Evolutionary conservation across 2,888 invertebrate species (phyloP), one percentile per base, ranked within the genome.

Genomic region (Rhagophthalmus giganteus): DNA sequence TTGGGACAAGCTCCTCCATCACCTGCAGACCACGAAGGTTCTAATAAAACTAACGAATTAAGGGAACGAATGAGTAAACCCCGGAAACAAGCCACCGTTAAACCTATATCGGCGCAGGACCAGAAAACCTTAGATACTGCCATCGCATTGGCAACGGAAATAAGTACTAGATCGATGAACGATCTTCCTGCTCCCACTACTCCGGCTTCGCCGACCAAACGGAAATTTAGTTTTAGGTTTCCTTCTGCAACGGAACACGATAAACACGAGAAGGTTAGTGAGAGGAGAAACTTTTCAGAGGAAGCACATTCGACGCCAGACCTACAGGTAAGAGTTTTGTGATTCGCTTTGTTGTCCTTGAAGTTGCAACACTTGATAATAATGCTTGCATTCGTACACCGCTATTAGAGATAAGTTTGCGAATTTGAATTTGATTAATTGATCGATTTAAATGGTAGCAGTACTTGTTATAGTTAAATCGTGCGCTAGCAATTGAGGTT

Each of bases 71-170:
- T 74, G 55, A 72, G 67, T 72, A 79, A 68, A 71, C 74, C 60
- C 34, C 65, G 70, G 25, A 75, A 75, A 59, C 73, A 73, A 46
- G 77, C 79, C 13, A 78, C 83, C 0, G 88, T 95, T 69, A 96
- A 95, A 73, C 92, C 88, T 2, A 94, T 97, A 76, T 95, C 95
- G 7, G 90, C 94, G 0, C 88, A 94, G 53, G 96, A 96, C 68
- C 87, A 93, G 72, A 90, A 87, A 73, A 91, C 92, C 5, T 79
- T 97, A 52, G 92, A 96, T 65, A 90, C 90, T 11, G 96, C 95
- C 0, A 94, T 95, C 54, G 93, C 93, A 40, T 82, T 95, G 76
- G 95, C 94, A 11, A 93, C 93, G 73, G 94, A 95, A 76, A 82
- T 95, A 52, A 93, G 92, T 31, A 84, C 86, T 34, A 81, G 83